phyloP scores from a whole-genome alignment of 2,888 invertebrate genomes.

The Coremacera marginata region DNA sequence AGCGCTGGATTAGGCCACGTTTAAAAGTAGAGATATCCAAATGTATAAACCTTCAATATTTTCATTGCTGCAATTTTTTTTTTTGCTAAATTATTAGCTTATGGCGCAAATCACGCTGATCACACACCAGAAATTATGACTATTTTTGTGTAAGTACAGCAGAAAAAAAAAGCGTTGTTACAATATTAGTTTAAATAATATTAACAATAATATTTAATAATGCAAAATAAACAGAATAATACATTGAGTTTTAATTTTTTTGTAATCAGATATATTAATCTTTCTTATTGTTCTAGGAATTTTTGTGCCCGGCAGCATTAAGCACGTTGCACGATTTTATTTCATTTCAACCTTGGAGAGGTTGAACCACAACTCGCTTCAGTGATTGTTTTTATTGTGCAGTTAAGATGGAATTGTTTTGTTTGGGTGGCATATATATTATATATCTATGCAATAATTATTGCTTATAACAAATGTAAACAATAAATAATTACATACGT shows the following conservation, averaged over 20 bases:
- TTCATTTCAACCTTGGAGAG: not conserved
- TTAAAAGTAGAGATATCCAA: not conserved
- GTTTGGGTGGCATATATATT: not conserved
- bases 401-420: not conserved
- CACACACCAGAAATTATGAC: not conserved
- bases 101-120: constrained; percentile 6
- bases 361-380: not conserved
- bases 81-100: constrained; percentile 19
- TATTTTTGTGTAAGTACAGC: not conserved
- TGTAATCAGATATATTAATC: constrained; percentile 16
- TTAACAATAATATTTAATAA: not conserved
- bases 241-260: not conserved
- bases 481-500: not conserved
- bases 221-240: not conserved
- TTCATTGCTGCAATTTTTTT: not conserved
- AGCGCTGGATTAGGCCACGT: not conserved
- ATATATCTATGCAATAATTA: no score
- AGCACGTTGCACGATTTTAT: constrained; percentile 25
- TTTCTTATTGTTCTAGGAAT: constrained; percentile 16
- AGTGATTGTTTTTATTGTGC: constrained; percentile 11
- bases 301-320: constrained; percentile 20
- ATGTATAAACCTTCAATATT: not conserved
- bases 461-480: not conserved
- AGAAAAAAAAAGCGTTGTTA: no score
- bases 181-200: no score